A percentile compares a stretch with the other conserved stretches of the same genome.
These are phyloP conservation scores for Sakesphorus luctuosus DNA, from an alignment of 2,113 vertebrate genomes.

Conservation along the genomic window DNA sequence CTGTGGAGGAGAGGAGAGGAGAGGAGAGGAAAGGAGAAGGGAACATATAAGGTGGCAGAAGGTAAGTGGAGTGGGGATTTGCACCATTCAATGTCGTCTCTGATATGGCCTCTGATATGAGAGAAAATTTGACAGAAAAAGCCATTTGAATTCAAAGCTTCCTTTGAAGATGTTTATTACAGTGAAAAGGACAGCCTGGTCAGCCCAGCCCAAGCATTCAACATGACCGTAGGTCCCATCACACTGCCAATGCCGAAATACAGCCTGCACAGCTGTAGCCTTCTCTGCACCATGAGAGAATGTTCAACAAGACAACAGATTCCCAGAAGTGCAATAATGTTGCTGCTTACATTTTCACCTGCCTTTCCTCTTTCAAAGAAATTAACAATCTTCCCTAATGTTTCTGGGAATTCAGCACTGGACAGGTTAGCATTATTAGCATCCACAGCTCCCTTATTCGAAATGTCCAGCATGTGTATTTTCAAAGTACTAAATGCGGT, in stretches of 20 bases:
- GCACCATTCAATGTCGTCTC: not conserved
- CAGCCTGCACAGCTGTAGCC: fast-evolving
- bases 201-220: not conserved
- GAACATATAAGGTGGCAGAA: not conserved
- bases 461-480: not conserved
- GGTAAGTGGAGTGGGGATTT: not conserved
- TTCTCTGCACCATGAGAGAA: not conserved
- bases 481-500: not conserved
- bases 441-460: not conserved
- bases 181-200: not conserved
- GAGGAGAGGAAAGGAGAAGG: not conserved
- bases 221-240: not conserved
- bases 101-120: not conserved
- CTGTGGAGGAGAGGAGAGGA: not conserved
- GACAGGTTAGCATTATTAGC: not conserved
- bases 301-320: not conserved
- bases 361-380: not conserved
- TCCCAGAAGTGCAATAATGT: not conserved
- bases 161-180: not conserved
- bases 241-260: not conserved
- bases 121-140: not conserved
- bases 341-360: not conserved
- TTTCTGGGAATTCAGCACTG: not conserved
- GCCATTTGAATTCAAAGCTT: not conserved
- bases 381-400: not conserved